phyloP scores from a whole-genome alignment of 2,888 invertebrate genomes.

The Tetheella fluctuosa region DNA sequence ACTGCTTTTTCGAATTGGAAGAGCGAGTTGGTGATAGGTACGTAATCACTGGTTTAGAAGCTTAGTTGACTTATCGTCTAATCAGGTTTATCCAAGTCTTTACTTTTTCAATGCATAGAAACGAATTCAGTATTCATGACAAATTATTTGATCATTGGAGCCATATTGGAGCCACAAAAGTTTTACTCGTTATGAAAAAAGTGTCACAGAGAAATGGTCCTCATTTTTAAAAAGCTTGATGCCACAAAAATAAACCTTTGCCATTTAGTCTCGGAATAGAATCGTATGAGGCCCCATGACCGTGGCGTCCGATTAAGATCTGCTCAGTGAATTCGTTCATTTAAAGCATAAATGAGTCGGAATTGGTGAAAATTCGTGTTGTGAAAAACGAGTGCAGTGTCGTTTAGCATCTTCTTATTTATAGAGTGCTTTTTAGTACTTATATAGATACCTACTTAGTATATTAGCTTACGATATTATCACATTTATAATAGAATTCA shows the following conservation, averaged over 20 bases:
- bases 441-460: neutral
- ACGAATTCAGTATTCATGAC: neutral
- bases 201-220: slow-evolving; percentile 24
- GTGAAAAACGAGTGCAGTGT: slow-evolving; percentile 32
- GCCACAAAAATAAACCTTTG: slow-evolving; percentile 70
- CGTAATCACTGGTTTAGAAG: neutral
- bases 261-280: slow-evolving; percentile 72
- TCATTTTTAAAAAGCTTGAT: slow-evolving; percentile 60
- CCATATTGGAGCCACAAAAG: too few species aligned
- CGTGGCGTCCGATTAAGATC: slow-evolving; percentile 72
- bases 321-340: slow-evolving; percentile 66
- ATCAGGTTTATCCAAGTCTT: too few species aligned
- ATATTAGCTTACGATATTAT: too few species aligned
- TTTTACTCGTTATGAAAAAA: neutral
- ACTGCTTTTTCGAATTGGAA: neutral
- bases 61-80: neutral
- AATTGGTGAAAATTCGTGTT: slow-evolving; percentile 53
- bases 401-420: slow-evolving; percentile 24
- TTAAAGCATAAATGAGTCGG: slow-evolving; percentile 68
- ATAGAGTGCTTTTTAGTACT: neutral
- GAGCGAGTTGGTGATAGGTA: neutral
- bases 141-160: neutral
- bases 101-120: neutral
- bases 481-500: neutral
- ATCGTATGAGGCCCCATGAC: slow-evolving; percentile 69